Conservation (phyloP, 2,113 vertebrate species). For the Gymnorhina tibicen region DNA sequence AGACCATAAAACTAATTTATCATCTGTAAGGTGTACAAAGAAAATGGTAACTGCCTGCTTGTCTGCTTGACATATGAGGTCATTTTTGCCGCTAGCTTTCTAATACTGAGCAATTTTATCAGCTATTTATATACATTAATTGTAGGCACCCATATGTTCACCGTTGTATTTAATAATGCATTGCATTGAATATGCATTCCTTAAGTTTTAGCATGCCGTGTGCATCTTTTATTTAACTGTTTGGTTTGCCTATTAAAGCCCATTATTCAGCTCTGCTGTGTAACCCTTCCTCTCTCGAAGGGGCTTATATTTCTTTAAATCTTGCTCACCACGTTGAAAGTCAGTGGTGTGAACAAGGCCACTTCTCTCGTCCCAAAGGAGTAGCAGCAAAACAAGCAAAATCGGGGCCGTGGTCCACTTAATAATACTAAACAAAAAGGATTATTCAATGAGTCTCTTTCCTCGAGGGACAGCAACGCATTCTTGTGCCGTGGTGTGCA, state of each 20-base stretch:
- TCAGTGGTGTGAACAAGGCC: conserved; percentile 68
- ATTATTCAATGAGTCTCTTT: conserved; percentile 69
- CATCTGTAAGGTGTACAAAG: conserved; percentile 83
- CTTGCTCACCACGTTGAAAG: conserved; percentile 50
- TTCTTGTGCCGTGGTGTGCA: conserved; percentile 48
- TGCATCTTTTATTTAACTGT: conserved; percentile 78
- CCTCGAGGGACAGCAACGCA: conserved; percentile 44
- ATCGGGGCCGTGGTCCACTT: conserved; percentile 66
- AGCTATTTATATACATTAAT: conserved; percentile 86
- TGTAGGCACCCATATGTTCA: conserved; percentile 81
- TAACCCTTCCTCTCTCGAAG: conserved; percentile 42
- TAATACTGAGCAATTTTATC: conserved; percentile 83
- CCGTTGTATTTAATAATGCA: conserved; percentile 81
- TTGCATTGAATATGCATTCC: conserved; percentile 79
- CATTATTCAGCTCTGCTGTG: conserved; percentile 67
- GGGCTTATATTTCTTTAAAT: conserved; percentile 74
- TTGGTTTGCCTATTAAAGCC: conserved; percentile 76
- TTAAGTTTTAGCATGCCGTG: conserved; percentile 74
- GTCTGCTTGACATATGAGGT: conserved; percentile 84
- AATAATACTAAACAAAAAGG: conserved; percentile 73
- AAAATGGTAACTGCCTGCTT: conserved; percentile 82
- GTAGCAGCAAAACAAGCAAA: conserved; percentile 65
- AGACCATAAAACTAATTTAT: conserved; percentile 85
- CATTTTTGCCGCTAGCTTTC: conserved; percentile 84
- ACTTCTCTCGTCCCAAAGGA: conserved; percentile 53